Evolutionary conservation across 2,888 invertebrate species (phyloP).

Genomic region (Phrixothrix hirtus): DNA sequence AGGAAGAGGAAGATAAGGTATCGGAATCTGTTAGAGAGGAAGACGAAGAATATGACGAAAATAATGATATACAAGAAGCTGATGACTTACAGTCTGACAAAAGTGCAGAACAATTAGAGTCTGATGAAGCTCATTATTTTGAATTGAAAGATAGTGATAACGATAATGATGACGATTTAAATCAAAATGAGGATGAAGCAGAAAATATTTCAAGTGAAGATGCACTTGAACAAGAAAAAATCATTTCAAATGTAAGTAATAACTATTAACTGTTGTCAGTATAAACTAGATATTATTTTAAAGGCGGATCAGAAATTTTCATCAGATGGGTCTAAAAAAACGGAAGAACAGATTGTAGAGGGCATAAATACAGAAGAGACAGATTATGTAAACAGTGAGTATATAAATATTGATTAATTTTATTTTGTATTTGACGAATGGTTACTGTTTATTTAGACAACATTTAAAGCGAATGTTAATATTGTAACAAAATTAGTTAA

Average conservation of each 20-base stretch:
- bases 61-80: slow-evolving; percentile 41
- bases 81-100: slow-evolving; percentile 49
- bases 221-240: slow-evolving; percentile 13
- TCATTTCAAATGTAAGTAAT: too few relatives aligned
- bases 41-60: slow-evolving; percentile 35
- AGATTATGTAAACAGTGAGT: slow-evolving; percentile 22
- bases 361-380: slow-evolving; percentile 41
- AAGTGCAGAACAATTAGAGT: slow-evolving; percentile 55
- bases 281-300: too few relatives aligned
- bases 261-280: too few relatives aligned
- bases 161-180: slow-evolving; percentile 33
- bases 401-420: neutral
- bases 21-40: slow-evolving; percentile 28
- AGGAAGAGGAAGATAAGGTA: slow-evolving; percentile 34
- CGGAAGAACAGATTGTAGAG: slow-evolving; percentile 43
- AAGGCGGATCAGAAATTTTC: too few relatives aligned
- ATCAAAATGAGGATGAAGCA: slow-evolving; percentile 34
- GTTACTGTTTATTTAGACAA: slow-evolving; percentile 8
- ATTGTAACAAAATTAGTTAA: too few relatives aligned
- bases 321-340: too few relatives aligned
- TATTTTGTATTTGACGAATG: slow-evolving; percentile 25
- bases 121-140: slow-evolving; percentile 41
- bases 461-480: too few relatives aligned
- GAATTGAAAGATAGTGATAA: slow-evolving; percentile 38
- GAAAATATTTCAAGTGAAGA: too few relatives aligned